Base-by-base conservation (phyloP, 2,113 vertebrate species). In the Gila orcuttii region DNA sequence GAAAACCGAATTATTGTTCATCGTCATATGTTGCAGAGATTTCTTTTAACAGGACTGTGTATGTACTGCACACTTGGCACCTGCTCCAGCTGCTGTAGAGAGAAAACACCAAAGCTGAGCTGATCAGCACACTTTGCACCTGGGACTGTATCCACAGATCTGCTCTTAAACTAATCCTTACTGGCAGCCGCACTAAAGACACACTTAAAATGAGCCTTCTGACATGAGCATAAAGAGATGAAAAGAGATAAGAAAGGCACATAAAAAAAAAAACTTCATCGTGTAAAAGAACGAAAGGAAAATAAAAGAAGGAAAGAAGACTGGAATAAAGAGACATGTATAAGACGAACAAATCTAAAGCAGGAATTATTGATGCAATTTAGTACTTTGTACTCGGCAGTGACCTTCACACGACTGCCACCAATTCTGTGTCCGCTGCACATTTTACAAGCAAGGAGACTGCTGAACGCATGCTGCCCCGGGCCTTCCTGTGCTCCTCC, bases 401-500 rank as follows among this genome's bases (percentile, higher is more conserved):
- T 81, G 82, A 84, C 68, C 81, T 86, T 81, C 64, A 50, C 47
- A 17, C 17, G 15, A 74, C 52, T 42, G 64, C 82, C 76, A 82
- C 83, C n/a, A 47, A 68, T 62, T 78, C 80, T 89, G 89, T 52
- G 86, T 80, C 47, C 17, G 77, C 89, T 74, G 83, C 91, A 85
- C 88, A 88, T 89, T 87, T 80, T 89, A 86, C 83, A 82, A 83
- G 89, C 86, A 90, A 87, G 78, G 85, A 93, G 91, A 87, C 89
- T 88, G 87, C 86, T 84, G 39, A 88, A 88, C 1, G 47, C 62
- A 78, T 19, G 50, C 79, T 80, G 75, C 69, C 39, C 31, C 50
- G 4, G 78, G 86, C 59, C 91, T 91, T 93, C 93, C 91, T 93
- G 93, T 88, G 88, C 90, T 91, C 84, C 90, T 90, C 92, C 89